phyloP scores from a whole-genome alignment of 2,113 vertebrate genomes.

The Trogon melanurus region DNA sequence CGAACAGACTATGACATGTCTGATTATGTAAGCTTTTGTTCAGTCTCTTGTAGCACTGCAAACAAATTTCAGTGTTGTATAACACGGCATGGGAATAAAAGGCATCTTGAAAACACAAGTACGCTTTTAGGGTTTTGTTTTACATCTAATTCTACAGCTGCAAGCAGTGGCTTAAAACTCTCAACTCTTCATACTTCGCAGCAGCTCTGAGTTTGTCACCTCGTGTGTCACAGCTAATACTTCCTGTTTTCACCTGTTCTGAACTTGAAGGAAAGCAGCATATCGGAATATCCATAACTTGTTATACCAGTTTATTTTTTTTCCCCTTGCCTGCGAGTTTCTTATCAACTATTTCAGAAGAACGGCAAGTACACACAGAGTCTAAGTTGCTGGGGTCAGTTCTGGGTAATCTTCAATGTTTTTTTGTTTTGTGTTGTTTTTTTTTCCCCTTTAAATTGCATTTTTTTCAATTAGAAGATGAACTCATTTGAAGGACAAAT shows the following conservation, averaged over 20 bases:
- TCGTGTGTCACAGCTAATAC: not conserved
- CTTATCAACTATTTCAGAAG: not conserved
- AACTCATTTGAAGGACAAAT: not conserved
- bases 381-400: not conserved
- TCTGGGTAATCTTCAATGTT: not conserved
- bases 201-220: not conserved
- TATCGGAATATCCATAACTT: not conserved
- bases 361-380: not conserved
- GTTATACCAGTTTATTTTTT: not conserved
- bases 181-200: not conserved
- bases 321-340: not conserved
- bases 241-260: not conserved
- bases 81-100: not conserved
- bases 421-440: too few relatives aligned
- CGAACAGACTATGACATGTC: not conserved
- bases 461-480: not conserved
- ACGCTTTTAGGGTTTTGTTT: not conserved
- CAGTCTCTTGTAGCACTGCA: not conserved
- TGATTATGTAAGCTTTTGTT: constrained; percentile 29
- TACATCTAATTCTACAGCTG: not conserved
- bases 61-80: not conserved
- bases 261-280: not conserved
- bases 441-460: too few relatives aligned
- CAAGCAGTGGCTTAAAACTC: not conserved
- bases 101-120: not conserved